Evolutionary conservation across 1,140 invertebrate species (phyloP).

Genomic region (Euura saliciscinereae): DNA sequence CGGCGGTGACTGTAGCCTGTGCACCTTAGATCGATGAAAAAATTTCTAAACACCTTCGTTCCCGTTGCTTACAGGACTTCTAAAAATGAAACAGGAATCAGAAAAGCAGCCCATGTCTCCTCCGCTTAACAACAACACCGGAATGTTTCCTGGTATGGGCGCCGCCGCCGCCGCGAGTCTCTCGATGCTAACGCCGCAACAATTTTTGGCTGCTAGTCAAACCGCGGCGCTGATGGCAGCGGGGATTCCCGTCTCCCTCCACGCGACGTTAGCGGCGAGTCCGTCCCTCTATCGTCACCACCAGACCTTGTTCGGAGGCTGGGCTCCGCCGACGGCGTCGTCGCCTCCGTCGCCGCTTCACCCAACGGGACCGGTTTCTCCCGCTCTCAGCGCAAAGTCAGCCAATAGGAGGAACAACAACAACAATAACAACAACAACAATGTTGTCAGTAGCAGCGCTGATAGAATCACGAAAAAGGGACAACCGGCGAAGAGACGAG

Average conservation of each 20-base stretch:
- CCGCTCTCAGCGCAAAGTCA: constrained; percentile 43
- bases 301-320: constrained; percentile 61
- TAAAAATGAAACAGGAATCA: constrained; percentile 50
- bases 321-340: constrained; percentile 41
- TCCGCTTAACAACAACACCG: constrained; percentile 50
- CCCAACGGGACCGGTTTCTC: constrained; percentile 44
- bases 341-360: constrained; percentile 48
- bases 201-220: constrained; percentile 62
- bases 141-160: constrained; percentile 53
- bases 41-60: constrained; percentile 22
- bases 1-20: constrained; percentile 22
- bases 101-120: constrained; percentile 52
- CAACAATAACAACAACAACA: constrained; percentile 53
- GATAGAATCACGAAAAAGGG: constrained; percentile 44
- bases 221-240: constrained; percentile 61
- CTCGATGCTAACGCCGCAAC: constrained; percentile 61
- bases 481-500: constrained; percentile 47
- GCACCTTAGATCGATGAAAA: constrained; percentile 42
- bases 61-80: constrained; percentile 49
- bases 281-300: constrained; percentile 56
- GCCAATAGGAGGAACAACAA: constrained; percentile 35
- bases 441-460: constrained; percentile 55
- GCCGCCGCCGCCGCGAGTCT: constrained; percentile 53
- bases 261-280: constrained; percentile 47
- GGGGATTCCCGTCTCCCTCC: constrained; percentile 50